These are phyloP conservation scores for Scyliorhinus canicula DNA, from an alignment of 2,797 vertebrate species.

Conservation along the genomic window DNA sequence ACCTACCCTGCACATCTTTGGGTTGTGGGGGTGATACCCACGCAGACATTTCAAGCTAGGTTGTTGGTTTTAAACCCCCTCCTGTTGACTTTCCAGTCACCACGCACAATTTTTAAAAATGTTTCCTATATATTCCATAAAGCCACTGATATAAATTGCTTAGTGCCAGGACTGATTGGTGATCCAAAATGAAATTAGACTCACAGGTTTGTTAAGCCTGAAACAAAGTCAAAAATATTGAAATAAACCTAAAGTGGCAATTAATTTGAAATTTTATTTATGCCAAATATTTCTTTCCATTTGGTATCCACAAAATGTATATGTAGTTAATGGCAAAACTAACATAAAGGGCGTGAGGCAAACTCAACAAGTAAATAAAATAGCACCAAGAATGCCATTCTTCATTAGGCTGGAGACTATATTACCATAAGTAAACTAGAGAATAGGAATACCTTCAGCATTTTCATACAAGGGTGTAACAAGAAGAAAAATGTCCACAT, in stretches of 20 bases:
- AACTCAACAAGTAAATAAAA: background rate
- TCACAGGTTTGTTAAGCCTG: background rate
- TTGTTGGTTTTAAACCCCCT: background rate
- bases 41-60: background rate
- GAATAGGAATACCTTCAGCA: background rate
- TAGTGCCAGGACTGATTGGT: background rate
- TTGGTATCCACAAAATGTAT: background rate
- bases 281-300: background rate
- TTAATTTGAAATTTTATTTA: background rate
- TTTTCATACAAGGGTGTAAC: background rate
- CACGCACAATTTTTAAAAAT: background rate
- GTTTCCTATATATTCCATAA: background rate
- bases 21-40: no score
- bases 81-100: background rate
- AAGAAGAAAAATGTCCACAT: background rate
- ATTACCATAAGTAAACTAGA: background rate
- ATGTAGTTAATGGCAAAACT: background rate
- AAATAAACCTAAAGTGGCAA: background rate
- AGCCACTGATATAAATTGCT: background rate
- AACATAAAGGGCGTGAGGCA: background rate
- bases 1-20: no score
- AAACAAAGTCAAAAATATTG: background rate
- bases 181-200: background rate
- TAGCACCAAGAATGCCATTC: background rate
- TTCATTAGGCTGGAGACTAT: no score